Conservation (phyloP, 2,113 vertebrate genomes). For the Hassar affinis region DNA sequence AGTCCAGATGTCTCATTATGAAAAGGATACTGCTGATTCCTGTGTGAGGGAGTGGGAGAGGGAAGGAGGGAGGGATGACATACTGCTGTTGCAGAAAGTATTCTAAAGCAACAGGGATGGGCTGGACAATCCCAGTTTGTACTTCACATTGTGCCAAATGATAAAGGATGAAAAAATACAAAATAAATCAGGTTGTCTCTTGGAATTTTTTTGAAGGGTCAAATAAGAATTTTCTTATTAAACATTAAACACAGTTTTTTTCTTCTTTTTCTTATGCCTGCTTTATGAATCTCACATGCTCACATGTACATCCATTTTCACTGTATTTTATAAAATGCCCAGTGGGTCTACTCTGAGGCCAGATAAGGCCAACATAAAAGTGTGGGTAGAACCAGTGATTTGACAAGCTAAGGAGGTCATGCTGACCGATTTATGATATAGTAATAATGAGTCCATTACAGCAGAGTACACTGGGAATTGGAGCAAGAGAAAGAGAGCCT, state of each 20-base stretch:
- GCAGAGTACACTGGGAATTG: conserved; percentile 43
- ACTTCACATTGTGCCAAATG: not conserved
- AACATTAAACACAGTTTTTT: too few relatives aligned
- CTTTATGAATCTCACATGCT: not conserved
- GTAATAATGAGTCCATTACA: conserved; percentile 33
- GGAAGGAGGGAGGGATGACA: not conserved
- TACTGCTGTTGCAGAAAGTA: not conserved
- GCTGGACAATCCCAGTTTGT: not conserved
- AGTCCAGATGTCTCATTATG: conserved; percentile 25
- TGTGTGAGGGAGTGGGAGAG: not conserved
- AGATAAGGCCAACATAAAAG: not conserved
- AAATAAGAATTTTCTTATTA: not conserved
- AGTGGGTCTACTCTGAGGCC: not conserved
- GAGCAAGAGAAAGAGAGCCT: conserved; percentile 48
- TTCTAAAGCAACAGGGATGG: not conserved
- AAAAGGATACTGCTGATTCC: not conserved
- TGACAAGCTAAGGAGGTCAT: conserved; percentile 17
- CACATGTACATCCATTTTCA: not conserved
- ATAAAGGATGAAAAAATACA: not conserved
- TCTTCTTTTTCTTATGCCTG: not conserved
- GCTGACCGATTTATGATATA: conserved; percentile 24
- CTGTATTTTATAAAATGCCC: not conserved
- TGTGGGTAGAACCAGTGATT: not conserved
- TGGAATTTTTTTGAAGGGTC: not conserved
- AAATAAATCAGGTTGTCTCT: not conserved